Conservation (phyloP, 2,888 invertebrate genomes). For the Kryphioiulus occultus region DNA sequence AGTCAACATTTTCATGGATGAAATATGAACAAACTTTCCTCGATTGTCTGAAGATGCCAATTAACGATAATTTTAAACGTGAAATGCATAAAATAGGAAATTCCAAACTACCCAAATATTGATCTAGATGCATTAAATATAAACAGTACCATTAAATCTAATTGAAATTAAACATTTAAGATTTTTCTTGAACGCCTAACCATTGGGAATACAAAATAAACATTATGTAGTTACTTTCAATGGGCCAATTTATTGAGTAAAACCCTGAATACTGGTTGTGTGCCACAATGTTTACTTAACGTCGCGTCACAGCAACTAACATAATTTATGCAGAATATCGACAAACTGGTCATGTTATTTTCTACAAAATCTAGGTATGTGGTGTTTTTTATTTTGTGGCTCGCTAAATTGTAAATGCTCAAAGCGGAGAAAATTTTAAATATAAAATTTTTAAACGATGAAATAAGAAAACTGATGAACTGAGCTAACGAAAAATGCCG, state of each 20-base stretch:
- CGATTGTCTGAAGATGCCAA: not conserved
- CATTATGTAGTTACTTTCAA: not conserved
- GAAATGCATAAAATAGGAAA: not conserved
- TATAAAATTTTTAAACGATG: no score
- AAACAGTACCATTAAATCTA: not conserved
- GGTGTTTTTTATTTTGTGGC: not conserved
- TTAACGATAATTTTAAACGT: not conserved
- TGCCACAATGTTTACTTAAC: not conserved
- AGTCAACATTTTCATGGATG: not conserved
- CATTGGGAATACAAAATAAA: not conserved
- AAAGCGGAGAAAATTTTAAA: no score
- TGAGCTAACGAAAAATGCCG: no score
- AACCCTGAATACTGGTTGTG: not conserved
- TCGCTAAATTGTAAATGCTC: no score
- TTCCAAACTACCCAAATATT: not conserved
- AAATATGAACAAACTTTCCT: not conserved
- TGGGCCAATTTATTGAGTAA: not conserved
- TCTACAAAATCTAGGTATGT: not conserved
- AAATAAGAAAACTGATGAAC: no score
- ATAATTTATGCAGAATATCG: not conserved
- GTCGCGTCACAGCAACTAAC: not conserved
- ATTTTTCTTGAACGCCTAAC: not conserved
- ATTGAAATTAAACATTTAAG: constrained; percentile 32
- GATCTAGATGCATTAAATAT: not conserved
- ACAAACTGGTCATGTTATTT: not conserved